Percentiles rank a stretch among this genome's conserved stretches.
These are phyloP conservation scores for Phymatocera aterrima DNA, from an alignment of 2,888 invertebrate species.

Conservation along the genomic window DNA sequence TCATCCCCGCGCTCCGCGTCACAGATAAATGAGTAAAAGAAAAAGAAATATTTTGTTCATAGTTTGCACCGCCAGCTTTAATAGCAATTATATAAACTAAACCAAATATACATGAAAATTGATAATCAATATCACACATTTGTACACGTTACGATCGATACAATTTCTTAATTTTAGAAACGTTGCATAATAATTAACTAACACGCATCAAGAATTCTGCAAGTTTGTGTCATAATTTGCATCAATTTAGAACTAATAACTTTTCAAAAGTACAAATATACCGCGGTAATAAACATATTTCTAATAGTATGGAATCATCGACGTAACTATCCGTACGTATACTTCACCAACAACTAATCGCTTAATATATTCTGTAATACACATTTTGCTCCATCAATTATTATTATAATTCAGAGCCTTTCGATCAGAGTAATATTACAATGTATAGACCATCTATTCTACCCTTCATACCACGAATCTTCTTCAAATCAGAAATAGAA, in stretches of 20 bases:
- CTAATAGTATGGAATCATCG: neutral
- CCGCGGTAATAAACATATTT: neutral
- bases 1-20: too few species aligned
- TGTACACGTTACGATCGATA: neutral
- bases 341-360: too few species aligned
- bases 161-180: conserved; percentile 17
- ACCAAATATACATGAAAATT: neutral
- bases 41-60: neutral
- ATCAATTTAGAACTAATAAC: neutral
- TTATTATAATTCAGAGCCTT: too few species aligned
- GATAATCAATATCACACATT: neutral
- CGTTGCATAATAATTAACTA: neutral
- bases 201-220: neutral
- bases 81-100: neutral
- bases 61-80: conserved; percentile 22
- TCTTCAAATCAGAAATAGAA: neutral
- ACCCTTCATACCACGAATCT: neutral
- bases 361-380: too few species aligned
- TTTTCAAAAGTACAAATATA: neutral
- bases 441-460: too few species aligned
- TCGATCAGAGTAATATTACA: too few species aligned
- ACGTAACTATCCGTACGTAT: too few species aligned
- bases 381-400: too few species aligned
- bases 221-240: neutral
- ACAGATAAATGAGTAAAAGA: neutral